These are phyloP conservation scores for Pantherophis guttatus DNA, from an alignment of 2,113 vertebrate species.

Conservation along the genomic window DNA sequence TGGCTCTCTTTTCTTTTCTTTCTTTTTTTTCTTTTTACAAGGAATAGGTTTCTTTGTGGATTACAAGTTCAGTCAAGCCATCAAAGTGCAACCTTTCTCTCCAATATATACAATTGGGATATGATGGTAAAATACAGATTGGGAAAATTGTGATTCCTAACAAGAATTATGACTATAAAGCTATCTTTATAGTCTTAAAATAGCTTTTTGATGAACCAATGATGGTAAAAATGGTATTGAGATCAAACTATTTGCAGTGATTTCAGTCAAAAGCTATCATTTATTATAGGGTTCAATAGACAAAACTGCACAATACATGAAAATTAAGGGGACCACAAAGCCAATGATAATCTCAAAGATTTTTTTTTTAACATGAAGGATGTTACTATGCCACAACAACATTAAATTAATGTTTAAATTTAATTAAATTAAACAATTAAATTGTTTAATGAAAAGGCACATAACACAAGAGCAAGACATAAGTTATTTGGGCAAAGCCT, in stretches of 20 bases:
- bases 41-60: neutral
- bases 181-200: neutral
- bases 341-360: constrained; percentile 32
- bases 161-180: constrained; percentile 2
- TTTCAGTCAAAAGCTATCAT: constrained; percentile 16
- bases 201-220: constrained; percentile 30
- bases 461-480: constrained; percentile 29
- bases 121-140: neutral
- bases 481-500: neutral
- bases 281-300: constrained; percentile 1
- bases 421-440: neutral
- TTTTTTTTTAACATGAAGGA: constrained; percentile 34
- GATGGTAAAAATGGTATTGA: neutral
- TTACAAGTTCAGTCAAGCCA: neutral
- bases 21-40: neutral
- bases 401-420: neutral
- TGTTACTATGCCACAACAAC: constrained; percentile 7
- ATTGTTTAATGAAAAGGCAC: constrained; percentile 38
- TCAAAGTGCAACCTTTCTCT: neutral
- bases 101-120: neutral
- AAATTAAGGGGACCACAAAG: constrained; percentile 37
- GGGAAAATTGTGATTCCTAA: constrained; percentile 4
- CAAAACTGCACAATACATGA: constrained; percentile 22
- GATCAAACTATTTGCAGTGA: neutral
- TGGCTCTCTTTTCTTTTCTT: rapidly evolving